Conservation (phyloP, 2,797 vertebrate species). For the Chelon auratus region DNA sequence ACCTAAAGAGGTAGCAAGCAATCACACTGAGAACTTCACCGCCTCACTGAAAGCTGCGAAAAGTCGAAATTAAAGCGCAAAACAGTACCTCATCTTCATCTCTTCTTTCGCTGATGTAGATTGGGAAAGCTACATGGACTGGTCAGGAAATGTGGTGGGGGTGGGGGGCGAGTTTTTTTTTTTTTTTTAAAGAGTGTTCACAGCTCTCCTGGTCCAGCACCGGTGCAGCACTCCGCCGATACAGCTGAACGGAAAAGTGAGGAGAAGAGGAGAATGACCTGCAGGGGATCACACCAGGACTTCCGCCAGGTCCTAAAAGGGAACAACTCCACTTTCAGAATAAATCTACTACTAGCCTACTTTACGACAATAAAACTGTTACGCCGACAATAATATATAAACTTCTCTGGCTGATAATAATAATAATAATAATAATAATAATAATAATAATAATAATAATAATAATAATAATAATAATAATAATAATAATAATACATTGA, state of each 20-base stretch:
- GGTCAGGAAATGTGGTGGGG: background rate
- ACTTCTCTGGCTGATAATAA: background rate
- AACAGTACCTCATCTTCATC: slow-evolving; percentile 79
- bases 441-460: too few relatives aligned
- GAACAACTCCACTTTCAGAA: background rate
- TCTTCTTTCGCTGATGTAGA: slow-evolving; percentile 43
- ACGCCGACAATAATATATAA: background rate
- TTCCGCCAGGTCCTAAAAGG: slow-evolving; percentile 82
- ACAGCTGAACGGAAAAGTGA: slow-evolving; percentile 75
- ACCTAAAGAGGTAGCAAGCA: slow-evolving; percentile 79
- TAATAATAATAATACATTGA: too few relatives aligned
- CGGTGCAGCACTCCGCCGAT: slow-evolving; percentile 37
- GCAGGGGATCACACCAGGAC: slow-evolving; percentile 31
- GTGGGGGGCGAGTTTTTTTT: too few relatives aligned
- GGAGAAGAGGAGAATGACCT: slow-evolving; percentile 36
- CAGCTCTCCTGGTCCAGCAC: slow-evolving; percentile 39
- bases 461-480: too few relatives aligned
- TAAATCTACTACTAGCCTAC: too few relatives aligned
- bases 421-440: background rate
- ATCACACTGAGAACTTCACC: slow-evolving; percentile 11
- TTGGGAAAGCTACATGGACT: slow-evolving; percentile 64
- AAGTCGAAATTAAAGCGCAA: background rate
- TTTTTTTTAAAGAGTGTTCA: slow-evolving; percentile 9
- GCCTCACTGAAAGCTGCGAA: background rate
- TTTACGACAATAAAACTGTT: background rate